A percentile compares a stretch with the other conserved stretches of the same genome.
Conservation (phyloP, 2,797 vertebrate genomes). For the Premnoplex brunnescens region DNA sequence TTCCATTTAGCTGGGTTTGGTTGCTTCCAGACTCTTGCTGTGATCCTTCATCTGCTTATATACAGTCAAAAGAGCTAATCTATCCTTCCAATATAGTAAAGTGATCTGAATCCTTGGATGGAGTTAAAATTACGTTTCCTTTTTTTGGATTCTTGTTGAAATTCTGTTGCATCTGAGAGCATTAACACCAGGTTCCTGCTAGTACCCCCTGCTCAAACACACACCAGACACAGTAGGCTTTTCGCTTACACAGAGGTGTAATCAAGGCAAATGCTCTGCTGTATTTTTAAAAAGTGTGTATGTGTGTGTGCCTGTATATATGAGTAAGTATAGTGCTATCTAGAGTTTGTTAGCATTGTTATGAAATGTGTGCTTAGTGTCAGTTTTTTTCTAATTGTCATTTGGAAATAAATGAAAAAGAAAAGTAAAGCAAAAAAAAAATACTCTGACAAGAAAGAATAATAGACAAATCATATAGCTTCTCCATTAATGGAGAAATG, state of each 20-base stretch:
- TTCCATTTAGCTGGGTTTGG: background rate
- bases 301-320: background rate
- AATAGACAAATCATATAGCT: slow-evolving; percentile 8
- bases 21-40: background rate
- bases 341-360: slow-evolving; percentile 50
- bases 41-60: background rate
- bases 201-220: slow-evolving; percentile 5
- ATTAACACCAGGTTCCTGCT: background rate
- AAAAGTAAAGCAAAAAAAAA: slow-evolving; percentile 39
- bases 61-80: background rate
- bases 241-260: slow-evolving; percentile 34
- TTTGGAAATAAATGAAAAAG: slow-evolving; percentile 24
- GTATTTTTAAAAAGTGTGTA: slow-evolving; percentile 45
- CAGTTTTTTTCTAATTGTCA: slow-evolving; percentile 33
- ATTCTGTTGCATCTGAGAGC: background rate
- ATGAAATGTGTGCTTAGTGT: slow-evolving; percentile 32
- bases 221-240: background rate
- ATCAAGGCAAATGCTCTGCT: slow-evolving; percentile 38
- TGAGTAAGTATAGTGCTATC: slow-evolving; percentile 25
- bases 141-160: background rate
- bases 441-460: slow-evolving; percentile 10
- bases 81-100: background rate
- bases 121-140: background rate
- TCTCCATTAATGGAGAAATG: background rate
- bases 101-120: background rate